phyloP scores from a whole-genome alignment of 2,113 vertebrate genomes.

The Callionymus lyra region DNA sequence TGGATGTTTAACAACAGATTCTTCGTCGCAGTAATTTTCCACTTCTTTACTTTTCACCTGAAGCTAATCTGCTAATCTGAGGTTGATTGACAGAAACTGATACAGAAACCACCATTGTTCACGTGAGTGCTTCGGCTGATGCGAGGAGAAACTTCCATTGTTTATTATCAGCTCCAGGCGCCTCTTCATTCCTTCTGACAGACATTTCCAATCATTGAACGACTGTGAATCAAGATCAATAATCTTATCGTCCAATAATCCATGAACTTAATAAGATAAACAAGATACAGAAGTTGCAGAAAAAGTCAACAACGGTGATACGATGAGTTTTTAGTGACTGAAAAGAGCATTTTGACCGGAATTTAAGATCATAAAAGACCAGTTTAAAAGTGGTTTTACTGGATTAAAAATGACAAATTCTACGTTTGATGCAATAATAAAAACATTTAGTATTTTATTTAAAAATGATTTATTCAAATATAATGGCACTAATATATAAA shows the following conservation, averaged over 20 bases:
- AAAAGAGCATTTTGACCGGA: too few relatives aligned
- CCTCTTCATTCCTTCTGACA: background rate
- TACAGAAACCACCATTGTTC: constrained; percentile 12
- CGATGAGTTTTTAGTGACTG: too few relatives aligned
- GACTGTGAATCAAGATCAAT: background rate
- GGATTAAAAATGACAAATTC: too few relatives aligned
- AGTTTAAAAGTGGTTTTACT: too few relatives aligned
- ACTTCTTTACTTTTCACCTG: background rate
- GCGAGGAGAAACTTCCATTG: constrained; percentile 10
- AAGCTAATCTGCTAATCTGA: too few relatives aligned
- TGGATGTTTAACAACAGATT: too few relatives aligned
- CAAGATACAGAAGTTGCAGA: constrained; percentile 2
- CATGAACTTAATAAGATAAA: background rate
- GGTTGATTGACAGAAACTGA: constrained; percentile 19
- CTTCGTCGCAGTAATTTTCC: background rate
- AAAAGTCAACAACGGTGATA: too few relatives aligned
- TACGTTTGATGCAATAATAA: too few relatives aligned
- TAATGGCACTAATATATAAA: too few relatives aligned
- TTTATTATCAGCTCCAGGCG: constrained; percentile 2
- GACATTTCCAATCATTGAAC: constrained; percentile 1
- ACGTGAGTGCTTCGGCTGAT: constrained; percentile 1
- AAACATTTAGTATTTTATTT: too few relatives aligned
- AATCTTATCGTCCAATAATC: constrained; percentile 10
- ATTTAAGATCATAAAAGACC: too few relatives aligned
- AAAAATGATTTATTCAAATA: too few relatives aligned